A percentile compares a stretch with the other conserved stretches of the same genome.
phyloP scores from a whole-genome alignment of 2,113 vertebrate species.

The Poeciliopsis turrubarensis region DNA sequence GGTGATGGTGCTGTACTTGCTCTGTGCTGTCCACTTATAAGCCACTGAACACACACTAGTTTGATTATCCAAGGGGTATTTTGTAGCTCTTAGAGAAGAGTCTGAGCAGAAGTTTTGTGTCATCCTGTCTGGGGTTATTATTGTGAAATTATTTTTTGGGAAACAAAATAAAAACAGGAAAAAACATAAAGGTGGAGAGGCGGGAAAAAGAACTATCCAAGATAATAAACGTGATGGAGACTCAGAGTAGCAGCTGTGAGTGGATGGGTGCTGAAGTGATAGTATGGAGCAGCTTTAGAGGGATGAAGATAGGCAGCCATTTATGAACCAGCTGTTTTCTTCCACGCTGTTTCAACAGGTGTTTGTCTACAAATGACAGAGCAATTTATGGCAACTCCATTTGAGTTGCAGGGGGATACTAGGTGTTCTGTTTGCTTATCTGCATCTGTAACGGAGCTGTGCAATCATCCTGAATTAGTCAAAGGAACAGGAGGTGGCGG shows the following conservation, averaged over 20 bases:
- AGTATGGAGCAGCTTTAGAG: conserved; percentile 16
- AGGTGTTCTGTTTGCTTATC: conserved; percentile 38
- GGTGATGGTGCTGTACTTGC: neutral
- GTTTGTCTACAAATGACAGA: conserved; percentile 38
- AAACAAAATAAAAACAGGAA: conserved; percentile 6
- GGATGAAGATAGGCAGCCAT: conserved; percentile 7
- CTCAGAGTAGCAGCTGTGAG: conserved; percentile 12
- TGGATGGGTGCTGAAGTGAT: neutral
- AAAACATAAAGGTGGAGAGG: neutral
- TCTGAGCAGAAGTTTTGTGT: conserved; percentile 17
- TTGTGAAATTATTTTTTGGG: conserved; percentile 8
- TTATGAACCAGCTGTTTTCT: conserved; percentile 48
- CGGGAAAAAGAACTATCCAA: neutral
- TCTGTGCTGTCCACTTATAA: conserved; percentile 1
- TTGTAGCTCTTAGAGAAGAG: conserved; percentile 19
- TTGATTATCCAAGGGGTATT: conserved; percentile 6
- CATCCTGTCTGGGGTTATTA: conserved; percentile 36
- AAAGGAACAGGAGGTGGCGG: conserved; percentile 54
- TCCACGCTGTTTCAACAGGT: conserved; percentile 21
- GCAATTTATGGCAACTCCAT: conserved; percentile 26
- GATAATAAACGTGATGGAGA: conserved; percentile 27
- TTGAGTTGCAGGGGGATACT: conserved; percentile 5
- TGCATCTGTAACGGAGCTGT: conserved; percentile 61
- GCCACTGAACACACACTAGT: neutral
- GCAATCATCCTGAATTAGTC: conserved; percentile 52